Base-by-base conservation (phyloP, 2,888 invertebrate species). In the Leucoma salicis region DNA sequence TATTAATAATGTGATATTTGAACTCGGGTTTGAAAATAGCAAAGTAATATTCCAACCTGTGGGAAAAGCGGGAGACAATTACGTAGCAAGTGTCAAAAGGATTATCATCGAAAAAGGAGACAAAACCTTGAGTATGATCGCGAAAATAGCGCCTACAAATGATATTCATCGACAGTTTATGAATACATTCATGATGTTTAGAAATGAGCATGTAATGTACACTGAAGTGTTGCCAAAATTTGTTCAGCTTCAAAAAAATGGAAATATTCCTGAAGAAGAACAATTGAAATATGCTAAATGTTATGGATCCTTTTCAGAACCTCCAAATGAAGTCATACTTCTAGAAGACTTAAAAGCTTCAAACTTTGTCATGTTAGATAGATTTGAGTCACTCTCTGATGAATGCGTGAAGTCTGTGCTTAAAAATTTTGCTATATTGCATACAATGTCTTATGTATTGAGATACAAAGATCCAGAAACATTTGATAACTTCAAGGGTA, bases 391-490 rank as follows among this genome's bases (percentile, higher is more conserved):
- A 0, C 46, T 80, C 0, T 45, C 59, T 0, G 42, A 70, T 14
- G 68, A 74, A 1, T 49, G 49, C 18, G 53, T 79, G 0, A 67
- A 52, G 46, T 36, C 66, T 8, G 59, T 69, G 0, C 41, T 82
- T 0, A 73, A 64, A 44, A 70, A 66, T 43, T 51, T 81, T 16
- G 78, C 75, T 2, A 57, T 53, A 3, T 60, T 59, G 2, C 81
- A 82, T 53, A 68, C 79, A 1, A 45, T 79, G 6, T 79, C 80
- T 1, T 78, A 55, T 36, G 72, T 57, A 0, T 33, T 80, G 2
- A 81, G 66, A 39, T 28, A 57, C 8, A 58, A 61, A 18, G 67
- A 78, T 12, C 68, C 70, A 0, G 62, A 66, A 2, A 49, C 47
- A 0, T 78, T 56, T 42, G 38, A 65, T 2, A 11, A 39, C 2